Evolutionary conservation across 2,113 vertebrate genomes (phyloP), one percentile per base, ranked within the genome.

Genomic region (Larimichthys polyactis): DNA sequence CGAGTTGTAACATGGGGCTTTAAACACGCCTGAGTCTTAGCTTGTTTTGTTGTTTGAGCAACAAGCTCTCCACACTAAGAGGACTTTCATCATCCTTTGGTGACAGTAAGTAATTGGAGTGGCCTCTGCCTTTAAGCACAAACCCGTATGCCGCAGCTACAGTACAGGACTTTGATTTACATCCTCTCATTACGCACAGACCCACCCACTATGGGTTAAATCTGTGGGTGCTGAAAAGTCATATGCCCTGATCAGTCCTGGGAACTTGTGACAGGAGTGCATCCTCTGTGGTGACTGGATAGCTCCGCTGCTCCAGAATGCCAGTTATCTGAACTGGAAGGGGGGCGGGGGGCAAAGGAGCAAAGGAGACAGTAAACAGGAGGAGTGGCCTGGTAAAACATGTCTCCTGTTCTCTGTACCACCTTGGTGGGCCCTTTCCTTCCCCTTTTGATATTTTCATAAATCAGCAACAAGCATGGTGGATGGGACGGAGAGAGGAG

Each of bases 391-490:
- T 6, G 20, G 52, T 71, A 43, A 48, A 22, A 71, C 43, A 54
- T 11, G 20, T 71, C 40, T 22, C 43, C 11, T 70, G 54, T 73
- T 57, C 69, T 75, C 51, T 24, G 72, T 40, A 75, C 87, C 78
- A 80, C 85, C 83, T 63, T 83, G 88, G 82, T 86, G 82, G 89
- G 54, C 83, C 70, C 40, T 72, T 78, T 79, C 22, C 0, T 75
- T 75, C 79, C 4, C 58, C 57, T 86, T 82, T 68, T 84, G 64
- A 88, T 83, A 89, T 82, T 89, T 89, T 88, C 76, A 89, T 87
- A 78, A 90, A 91, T 88, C 82, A 84, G 73, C 60, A 66, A 72
- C 29, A 62, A 83, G 73, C 65, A 20, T 10, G 11, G 48, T 58
- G 54, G 68, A 90, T 44, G 58, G 65, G 63, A 78, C n/a, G 27